Base-by-base conservation (phyloP, 2,888 invertebrate genomes). In the Cryptus viduatorius region DNA sequence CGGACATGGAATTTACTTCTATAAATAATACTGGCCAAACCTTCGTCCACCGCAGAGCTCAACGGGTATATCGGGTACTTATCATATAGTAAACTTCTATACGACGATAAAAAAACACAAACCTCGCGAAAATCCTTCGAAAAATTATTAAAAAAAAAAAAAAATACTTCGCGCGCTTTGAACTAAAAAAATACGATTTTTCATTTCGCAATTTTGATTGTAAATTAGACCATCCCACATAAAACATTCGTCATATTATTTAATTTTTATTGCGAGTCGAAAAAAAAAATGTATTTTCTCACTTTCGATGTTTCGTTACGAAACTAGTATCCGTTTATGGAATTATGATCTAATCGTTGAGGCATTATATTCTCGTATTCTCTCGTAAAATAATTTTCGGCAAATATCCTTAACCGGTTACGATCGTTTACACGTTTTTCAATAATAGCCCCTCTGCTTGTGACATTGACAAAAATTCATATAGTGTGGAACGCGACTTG, bases 11-110 rank as follows among this genome's bases (percentile, higher is more conserved):
- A 67, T 42, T 68, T 29, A 44, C 31, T 59, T n/a, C 46, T 44
- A 77, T 68, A 68, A 77, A 68, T 68, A 76, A 37, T 50, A 42
- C 19, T 24, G 48, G 53, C 42, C 56, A 56, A 56, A 53, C 24
- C 4, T 56, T 19, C 53, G n/a, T 48, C 48, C 48, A 12, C 48
- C 12, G 1, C n/a, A 1, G 12, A n/a, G 48, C 8, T 48, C n/a
- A 48, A 48, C 48, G 48, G n/a, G 12, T 12, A 8, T 4, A 14
- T 48, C n/a, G 48, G 12, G n/a, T 48, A 48, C 48, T 48, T 14
- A 48, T 12, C 12, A 48, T n/a, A 24, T 24, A 24, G 24, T 24
- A 24, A 24, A 24, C 24, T 48, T 42, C 8, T 64, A 14, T 31
- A 37, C 8, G 42, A 64, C 31, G 5, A 37, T 4, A 37, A 64